These are phyloP conservation scores for Paradisaea rubra DNA, from an alignment of 2,113 vertebrate species.

Conservation along the genomic window DNA sequence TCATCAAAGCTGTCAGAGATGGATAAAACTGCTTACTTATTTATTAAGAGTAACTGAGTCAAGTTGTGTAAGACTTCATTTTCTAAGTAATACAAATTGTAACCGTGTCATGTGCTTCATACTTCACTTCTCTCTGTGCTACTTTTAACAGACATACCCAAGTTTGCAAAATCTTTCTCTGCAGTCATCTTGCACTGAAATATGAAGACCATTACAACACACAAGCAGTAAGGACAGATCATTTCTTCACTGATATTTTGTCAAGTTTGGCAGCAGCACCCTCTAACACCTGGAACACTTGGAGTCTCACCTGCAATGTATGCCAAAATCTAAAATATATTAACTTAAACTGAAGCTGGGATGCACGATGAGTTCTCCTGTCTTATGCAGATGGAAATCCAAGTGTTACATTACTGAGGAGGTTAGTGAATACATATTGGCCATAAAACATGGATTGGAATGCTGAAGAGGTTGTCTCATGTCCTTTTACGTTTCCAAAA, in stretches of 20 bases:
- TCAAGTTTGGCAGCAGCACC: neutral
- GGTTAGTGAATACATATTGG: neutral
- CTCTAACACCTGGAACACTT: neutral
- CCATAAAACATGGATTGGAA: neutral
- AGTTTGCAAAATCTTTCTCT: neutral
- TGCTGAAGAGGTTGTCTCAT: neutral
- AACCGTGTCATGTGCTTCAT: neutral
- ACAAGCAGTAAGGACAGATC: neutral
- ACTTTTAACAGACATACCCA: neutral
- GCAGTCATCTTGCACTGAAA: neutral
- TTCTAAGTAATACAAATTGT: neutral
- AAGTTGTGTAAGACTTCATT: neutral
- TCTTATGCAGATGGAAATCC: neutral
- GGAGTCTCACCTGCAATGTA: neutral
- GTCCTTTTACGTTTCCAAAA: neutral
- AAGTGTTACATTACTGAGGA: neutral
- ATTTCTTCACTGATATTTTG: neutral
- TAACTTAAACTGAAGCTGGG: neutral
- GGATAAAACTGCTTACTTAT: neutral
- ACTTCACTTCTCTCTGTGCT: neutral
- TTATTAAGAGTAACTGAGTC: neutral
- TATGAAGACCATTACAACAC: neutral
- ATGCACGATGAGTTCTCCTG: neutral
- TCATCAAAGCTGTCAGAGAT: neutral
- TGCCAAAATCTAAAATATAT: neutral